phyloP scores from a whole-genome alignment of 1,140 invertebrate species.

The Parasteatoda tepidariorum region DNA sequence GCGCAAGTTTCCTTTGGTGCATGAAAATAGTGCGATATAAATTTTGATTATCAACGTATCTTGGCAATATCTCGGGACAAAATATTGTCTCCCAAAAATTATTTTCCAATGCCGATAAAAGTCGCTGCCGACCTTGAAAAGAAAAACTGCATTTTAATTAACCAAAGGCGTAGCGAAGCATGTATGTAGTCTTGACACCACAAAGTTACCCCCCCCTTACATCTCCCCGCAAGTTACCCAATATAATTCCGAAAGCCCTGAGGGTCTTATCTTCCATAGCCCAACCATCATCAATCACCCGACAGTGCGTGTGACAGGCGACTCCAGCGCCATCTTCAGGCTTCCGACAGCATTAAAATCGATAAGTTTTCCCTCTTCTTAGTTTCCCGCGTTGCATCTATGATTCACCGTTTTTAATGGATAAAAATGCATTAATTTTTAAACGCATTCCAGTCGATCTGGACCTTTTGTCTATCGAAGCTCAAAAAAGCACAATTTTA shows the following conservation, averaged over 20 bases:
- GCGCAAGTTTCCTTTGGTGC: not conserved
- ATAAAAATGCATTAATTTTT: constrained; percentile 60
- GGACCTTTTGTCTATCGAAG: constrained; percentile 8
- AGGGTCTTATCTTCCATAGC: constrained; percentile 34
- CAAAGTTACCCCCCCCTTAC: not conserved
- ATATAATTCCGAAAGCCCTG: constrained; percentile 17
- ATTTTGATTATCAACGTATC: not conserved
- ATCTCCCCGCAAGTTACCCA: constrained; percentile 12
- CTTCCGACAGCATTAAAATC: constrained; percentile 37
- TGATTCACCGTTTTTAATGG: constrained; percentile 22
- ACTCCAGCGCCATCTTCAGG: constrained; percentile 43
- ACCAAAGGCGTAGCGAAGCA: constrained; percentile 11
- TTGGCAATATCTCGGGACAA: not conserved
- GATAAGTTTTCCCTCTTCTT: constrained; percentile 14
- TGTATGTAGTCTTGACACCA: not conserved
- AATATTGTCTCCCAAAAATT: not conserved
- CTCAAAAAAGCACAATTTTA: constrained; percentile 21
- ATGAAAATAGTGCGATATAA: not conserved
- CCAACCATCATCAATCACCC: constrained; percentile 52
- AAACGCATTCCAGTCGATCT: constrained; percentile 8
- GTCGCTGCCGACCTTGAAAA: constrained; percentile 35
- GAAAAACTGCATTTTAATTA: constrained; percentile 49
- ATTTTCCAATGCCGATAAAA: not conserved
- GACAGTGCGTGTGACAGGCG: constrained; percentile 59
- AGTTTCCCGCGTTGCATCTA: constrained; percentile 7